These are phyloP conservation scores for Pheucticus melanocephalus DNA, from an alignment of 2,113 vertebrate genomes.

Conservation along the genomic window DNA sequence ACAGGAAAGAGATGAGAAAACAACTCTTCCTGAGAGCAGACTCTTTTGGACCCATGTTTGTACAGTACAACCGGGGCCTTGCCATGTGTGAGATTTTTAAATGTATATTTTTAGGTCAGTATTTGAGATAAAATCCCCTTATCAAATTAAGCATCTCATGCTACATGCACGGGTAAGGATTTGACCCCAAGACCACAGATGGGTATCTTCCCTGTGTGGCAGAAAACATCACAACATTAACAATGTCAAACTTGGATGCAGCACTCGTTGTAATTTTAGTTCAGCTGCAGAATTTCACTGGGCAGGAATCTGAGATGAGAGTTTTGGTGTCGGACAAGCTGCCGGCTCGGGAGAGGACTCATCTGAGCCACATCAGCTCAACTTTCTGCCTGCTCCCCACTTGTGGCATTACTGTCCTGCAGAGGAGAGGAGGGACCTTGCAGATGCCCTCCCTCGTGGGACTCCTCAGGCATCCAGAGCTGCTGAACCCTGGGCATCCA, in stretches of 20 bases:
- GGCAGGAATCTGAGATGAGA: neutral
- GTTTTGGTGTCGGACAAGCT: neutral
- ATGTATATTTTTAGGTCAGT: neutral
- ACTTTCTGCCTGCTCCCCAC: neutral
- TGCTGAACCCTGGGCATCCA: neutral
- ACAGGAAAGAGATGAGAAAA: neutral
- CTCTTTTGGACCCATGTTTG: neutral
- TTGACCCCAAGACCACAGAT: neutral
- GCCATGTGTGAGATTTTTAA: neutral
- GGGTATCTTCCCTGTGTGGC: neutral
- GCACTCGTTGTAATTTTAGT: neutral
- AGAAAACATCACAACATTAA: neutral
- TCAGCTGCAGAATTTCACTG: neutral
- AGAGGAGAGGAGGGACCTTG: neutral
- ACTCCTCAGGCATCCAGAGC: neutral
- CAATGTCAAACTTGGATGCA: accelerated
- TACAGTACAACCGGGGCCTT: neutral
- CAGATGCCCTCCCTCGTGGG: neutral
- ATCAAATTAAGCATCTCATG: neutral
- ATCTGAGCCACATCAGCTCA: neutral
- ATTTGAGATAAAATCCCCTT: neutral
- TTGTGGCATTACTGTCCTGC: neutral
- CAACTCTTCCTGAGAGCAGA: neutral
- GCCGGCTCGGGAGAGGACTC: neutral
- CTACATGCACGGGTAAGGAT: neutral